These are phyloP conservation scores for Tridacna crocea DNA, from an alignment of 2,888 invertebrate genomes.

Conservation along the genomic window DNA sequence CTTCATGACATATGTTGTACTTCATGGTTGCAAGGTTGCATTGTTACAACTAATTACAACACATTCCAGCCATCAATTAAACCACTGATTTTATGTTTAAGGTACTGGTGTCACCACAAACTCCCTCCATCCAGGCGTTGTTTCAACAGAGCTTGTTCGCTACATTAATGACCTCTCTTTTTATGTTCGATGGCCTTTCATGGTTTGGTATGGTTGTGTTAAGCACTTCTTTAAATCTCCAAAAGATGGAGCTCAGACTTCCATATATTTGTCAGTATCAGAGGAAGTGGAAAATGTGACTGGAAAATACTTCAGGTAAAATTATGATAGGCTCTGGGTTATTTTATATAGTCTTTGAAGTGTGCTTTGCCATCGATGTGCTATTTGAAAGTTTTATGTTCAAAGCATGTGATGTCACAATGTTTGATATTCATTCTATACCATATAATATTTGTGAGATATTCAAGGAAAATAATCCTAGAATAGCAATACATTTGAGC, in stretches of 20 bases:
- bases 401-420: too few relatives aligned
- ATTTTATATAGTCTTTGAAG: too few relatives aligned
- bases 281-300: constrained; percentile 59
- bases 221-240: constrained; percentile 60
- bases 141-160: constrained; percentile 60
- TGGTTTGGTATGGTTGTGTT: background rate
- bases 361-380: too few relatives aligned
- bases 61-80: too few relatives aligned
- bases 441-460: too few relatives aligned
- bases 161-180: constrained; percentile 45
- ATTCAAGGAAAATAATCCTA: too few relatives aligned
- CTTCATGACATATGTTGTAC: too few relatives aligned
- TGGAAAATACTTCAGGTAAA: constrained; percentile 72
- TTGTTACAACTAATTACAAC: too few relatives aligned
- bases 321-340: background rate
- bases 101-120: constrained; percentile 62
- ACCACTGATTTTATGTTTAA: constrained; percentile 1
- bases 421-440: too few relatives aligned
- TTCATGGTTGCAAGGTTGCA: too few relatives aligned
- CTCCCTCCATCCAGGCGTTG: constrained; percentile 69
- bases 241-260: constrained; percentile 73
- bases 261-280: constrained; percentile 71
- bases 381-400: too few relatives aligned
- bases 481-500: too few relatives aligned
- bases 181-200: constrained; percentile 4